These are phyloP conservation scores for Phymastichus coffea DNA, from an alignment of 1,140 invertebrate genomes.

Conservation along the genomic window DNA sequence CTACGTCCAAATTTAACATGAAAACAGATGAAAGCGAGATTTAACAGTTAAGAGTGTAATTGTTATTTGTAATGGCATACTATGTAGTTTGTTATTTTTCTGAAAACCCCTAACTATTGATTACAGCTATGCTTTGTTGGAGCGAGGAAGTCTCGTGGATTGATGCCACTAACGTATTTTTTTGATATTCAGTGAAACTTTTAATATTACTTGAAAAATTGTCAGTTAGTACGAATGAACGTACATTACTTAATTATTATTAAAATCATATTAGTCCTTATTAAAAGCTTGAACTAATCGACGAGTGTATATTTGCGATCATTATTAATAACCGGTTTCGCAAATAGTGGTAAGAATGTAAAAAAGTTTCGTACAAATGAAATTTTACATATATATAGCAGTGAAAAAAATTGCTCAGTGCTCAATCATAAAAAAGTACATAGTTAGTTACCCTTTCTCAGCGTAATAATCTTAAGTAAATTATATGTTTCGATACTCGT, in stretches of 20 bases:
- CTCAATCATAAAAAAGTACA: neutral
- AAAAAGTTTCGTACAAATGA: neutral
- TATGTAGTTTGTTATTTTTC: too few relatives aligned
- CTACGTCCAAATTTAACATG: too few relatives aligned
- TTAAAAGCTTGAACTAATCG: neutral
- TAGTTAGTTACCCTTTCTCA: neutral
- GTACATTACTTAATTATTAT: too few relatives aligned
- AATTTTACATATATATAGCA: neutral
- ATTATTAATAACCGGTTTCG: neutral
- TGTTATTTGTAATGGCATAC: too few relatives aligned
- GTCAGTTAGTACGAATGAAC: too few relatives aligned
- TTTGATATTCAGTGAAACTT: slow-evolving; percentile 7
- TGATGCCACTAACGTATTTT: slow-evolving; percentile 17
- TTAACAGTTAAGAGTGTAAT: too few relatives aligned
- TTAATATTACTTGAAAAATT: neutral
- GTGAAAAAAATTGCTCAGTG: neutral
- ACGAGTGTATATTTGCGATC: too few relatives aligned
- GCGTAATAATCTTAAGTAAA: neutral
- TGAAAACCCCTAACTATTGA: too few relatives aligned
- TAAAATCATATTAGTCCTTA: neutral
- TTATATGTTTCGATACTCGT: slow-evolving; percentile 5
- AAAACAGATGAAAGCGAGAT: too few relatives aligned
- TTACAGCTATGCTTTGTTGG: too few relatives aligned
- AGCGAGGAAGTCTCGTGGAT: slow-evolving; percentile 25
- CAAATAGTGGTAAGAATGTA: slow-evolving; percentile 6